Evolutionary conservation across 2,888 invertebrate genomes (phyloP).

Genomic region (Hypsopygia costalis): DNA sequence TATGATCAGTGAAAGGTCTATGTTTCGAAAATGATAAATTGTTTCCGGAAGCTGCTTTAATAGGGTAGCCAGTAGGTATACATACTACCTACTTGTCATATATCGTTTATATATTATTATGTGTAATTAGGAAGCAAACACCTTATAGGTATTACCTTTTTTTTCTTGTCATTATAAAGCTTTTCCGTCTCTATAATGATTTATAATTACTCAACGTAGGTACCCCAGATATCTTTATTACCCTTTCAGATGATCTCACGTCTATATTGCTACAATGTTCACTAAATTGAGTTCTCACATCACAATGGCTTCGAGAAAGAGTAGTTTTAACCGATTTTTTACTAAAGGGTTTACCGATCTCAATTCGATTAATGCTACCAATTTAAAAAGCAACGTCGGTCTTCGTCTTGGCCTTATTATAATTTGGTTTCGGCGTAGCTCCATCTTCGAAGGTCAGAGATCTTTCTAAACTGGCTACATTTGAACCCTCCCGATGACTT

Average conservation of each 20-base stretch:
- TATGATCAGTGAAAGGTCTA: slow-evolving; percentile 7
- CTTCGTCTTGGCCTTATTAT: slow-evolving; percentile 7
- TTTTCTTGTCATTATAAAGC: slow-evolving; percentile 3
- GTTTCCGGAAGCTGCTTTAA: slow-evolving; percentile 6
- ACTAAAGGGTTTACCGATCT: slow-evolving; percentile 77
- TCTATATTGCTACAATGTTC: slow-evolving; percentile 47
- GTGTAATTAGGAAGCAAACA: slow-evolving; percentile 1
- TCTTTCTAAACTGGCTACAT: slow-evolving; percentile 43
- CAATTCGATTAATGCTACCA: slow-evolving; percentile 73
- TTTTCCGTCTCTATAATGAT: slow-evolving; percentile 8
- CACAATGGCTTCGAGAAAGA: slow-evolving; percentile 68
- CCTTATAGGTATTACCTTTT: slow-evolving; percentile 1
- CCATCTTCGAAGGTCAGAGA: slow-evolving; percentile 47
- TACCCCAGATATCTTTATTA: slow-evolving; percentile 62
- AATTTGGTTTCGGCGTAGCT: slow-evolving; percentile 22
- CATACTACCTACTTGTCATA: neutral
- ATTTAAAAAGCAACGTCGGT: slow-evolving; percentile 25
- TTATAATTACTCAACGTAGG: slow-evolving; percentile 14
- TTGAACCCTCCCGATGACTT: slow-evolving; percentile 68
- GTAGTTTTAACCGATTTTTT: slow-evolving; percentile 73
- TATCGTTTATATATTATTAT: neutral
- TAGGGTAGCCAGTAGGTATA: neutral
- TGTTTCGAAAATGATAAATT: slow-evolving; percentile 7
- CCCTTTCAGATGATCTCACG: slow-evolving; percentile 55
- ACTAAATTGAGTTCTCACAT: slow-evolving; percentile 79